Conservation (phyloP, 2,797 vertebrate species). For the Thunnus albacares region DNA sequence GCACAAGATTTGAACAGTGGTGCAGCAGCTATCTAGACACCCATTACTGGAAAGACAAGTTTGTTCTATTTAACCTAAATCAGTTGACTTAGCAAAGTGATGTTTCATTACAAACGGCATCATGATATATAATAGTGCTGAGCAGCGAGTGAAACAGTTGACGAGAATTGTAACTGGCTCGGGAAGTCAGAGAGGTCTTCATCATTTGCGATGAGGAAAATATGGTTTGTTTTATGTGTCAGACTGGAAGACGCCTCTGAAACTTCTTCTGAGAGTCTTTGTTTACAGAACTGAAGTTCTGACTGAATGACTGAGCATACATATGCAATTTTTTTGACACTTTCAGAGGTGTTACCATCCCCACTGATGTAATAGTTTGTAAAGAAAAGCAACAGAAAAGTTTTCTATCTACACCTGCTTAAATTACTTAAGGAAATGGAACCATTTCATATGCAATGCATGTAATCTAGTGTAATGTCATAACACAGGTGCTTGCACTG, state of each 20-base stretch:
- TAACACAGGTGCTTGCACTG: background rate
- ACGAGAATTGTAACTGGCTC: background rate
- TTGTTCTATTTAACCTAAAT: constrained; percentile 38
- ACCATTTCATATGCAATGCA: background rate
- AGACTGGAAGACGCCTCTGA: constrained; percentile 6
- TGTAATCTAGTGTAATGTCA: constrained; percentile 4
- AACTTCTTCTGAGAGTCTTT: constrained; percentile 10
- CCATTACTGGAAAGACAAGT: constrained; percentile 34
- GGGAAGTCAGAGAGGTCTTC: constrained; percentile 11
- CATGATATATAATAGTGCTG: constrained; percentile 35
- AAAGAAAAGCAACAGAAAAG: background rate
- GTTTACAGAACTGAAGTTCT: background rate
- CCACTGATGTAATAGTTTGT: background rate
- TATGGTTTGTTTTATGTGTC: background rate
- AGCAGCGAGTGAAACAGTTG: constrained; percentile 21
- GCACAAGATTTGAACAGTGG: constrained; percentile 38
- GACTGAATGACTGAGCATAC: background rate
- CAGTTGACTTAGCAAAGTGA: constrained; percentile 51
- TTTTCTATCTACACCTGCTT: background rate
- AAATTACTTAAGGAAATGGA: background rate
- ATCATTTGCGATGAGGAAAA: constrained; percentile 4
- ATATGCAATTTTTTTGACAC: constrained; percentile 10
- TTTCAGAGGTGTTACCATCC: background rate
- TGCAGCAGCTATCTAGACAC: constrained; percentile 38
- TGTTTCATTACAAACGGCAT: constrained; percentile 40